phyloP scores from a whole-genome alignment of 2,888 invertebrate species.

The Sicus ferrugineus region DNA sequence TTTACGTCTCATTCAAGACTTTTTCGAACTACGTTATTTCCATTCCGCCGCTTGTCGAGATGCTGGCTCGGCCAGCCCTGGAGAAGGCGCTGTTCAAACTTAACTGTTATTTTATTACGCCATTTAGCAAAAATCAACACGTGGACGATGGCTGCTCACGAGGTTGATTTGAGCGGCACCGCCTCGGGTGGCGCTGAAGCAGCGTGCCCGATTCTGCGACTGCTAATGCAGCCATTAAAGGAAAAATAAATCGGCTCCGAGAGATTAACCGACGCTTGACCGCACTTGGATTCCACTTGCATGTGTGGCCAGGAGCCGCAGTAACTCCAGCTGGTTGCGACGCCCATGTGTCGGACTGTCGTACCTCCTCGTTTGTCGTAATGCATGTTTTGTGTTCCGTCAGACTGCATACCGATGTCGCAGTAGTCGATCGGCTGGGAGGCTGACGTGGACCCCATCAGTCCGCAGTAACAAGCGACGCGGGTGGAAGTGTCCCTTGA shows the following conservation, averaged over 20 bases:
- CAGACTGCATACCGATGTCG: neutral
- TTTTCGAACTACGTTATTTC: constrained; percentile 8
- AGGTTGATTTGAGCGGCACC: constrained; percentile 28
- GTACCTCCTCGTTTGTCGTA: constrained; percentile 7
- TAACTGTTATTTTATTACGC: constrained; percentile 43
- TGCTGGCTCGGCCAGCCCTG: constrained; percentile 6
- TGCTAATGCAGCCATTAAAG: constrained; percentile 36
- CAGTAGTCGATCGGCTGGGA: too few relatives aligned
- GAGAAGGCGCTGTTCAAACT: constrained; percentile 36
- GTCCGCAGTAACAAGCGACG: too few relatives aligned
- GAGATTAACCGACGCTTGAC: constrained; percentile 35
- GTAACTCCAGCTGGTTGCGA: neutral
- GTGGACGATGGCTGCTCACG: constrained; percentile 37
- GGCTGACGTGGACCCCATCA: too few relatives aligned
- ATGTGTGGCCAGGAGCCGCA: constrained; percentile 12
- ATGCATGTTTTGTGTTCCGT: constrained; percentile 28
- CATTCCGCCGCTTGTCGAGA: neutral
- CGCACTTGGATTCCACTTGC: neutral
- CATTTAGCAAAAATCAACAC: constrained; percentile 44
- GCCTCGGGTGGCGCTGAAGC: constrained; percentile 38
- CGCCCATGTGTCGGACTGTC: neutral
- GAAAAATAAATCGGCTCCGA: constrained; percentile 39
- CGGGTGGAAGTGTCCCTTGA: too few relatives aligned
- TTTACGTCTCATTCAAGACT: constrained; percentile 38
- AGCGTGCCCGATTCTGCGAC: constrained; percentile 31